Base-by-base conservation (phyloP, 2,888 invertebrate species). In the Julus scandinavius region DNA sequence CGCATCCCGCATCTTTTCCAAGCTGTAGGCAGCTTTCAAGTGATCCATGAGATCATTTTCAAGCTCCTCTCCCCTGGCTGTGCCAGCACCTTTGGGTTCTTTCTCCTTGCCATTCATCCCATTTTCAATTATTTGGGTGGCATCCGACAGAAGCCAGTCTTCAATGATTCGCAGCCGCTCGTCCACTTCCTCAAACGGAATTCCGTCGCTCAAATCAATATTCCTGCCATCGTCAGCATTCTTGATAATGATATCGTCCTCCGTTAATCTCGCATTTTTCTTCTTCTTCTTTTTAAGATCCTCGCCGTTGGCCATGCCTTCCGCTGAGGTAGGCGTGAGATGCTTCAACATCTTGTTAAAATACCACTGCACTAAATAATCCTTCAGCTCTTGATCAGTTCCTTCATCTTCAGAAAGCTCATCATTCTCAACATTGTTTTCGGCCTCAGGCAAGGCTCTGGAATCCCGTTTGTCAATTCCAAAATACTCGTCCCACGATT, bases 401-500 rank as follows among this genome's bases (percentile, higher is more conserved):
- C 85, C 85, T 40, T 29, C 38, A 7, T 45, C 88, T 4, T 54
- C 54, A 7, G 13, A 85, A 3, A 41, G 41, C 17, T 85, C 88
- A 41, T 58, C 63, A 20, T 87, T 40, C 15, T 63, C 63, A 1
- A 20, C 13, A n/a, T 15, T 15, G 29, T 85, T 45, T 63, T 87
- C 87, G 29, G 87, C 2, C 20, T n/a, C 11, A 29, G 87, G 9
- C 38, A 20, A 9, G 41, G 50, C 58, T 15, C 80, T 80, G 4
- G 38, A 38, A n/a, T 85, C 84, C 29, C 88, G 87, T 49, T 88
- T 88, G 54, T 88, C 88, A n/a, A 88, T 50, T 13, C 88, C 88
- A 49, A 88, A 63, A 50, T 88, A 88, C 6, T 88, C 86, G 85
- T 88, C 88, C 88, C 88, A 88, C 2, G 88, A 88, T 40, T 88